Conservation (phyloP, 2,113 vertebrate genomes). For the Seriola quinqueradiata region DNA sequence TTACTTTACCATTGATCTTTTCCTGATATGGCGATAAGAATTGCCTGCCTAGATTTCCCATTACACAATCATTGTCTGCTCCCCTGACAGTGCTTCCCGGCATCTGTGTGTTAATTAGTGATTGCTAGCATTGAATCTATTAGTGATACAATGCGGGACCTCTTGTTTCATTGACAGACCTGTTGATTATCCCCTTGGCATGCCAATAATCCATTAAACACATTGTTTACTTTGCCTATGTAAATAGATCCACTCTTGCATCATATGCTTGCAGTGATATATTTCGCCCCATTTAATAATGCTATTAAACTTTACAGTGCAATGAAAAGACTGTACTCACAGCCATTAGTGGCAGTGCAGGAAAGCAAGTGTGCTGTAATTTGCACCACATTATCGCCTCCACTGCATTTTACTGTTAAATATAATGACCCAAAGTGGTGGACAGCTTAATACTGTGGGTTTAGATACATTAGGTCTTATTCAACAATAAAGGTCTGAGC, state of each 20-base stretch:
- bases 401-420: slow-evolving; percentile 53
- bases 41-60: not conserved
- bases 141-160: slow-evolving; percentile 46
- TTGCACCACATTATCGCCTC: slow-evolving; percentile 69
- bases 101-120: slow-evolving; percentile 45
- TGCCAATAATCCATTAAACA: slow-evolving; percentile 67
- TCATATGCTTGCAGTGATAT: slow-evolving; percentile 46
- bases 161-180: slow-evolving; percentile 68
- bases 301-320: slow-evolving; percentile 81
- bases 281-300: slow-evolving; percentile 75
- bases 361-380: slow-evolving; percentile 70
- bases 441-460: slow-evolving; percentile 35
- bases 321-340: slow-evolving; percentile 71
- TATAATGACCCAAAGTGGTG: slow-evolving; percentile 60
- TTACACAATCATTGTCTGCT: slow-evolving; percentile 32
- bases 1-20: slow-evolving; percentile 19
- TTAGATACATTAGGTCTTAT: slow-evolving; percentile 32
- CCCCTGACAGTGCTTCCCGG: slow-evolving; percentile 21
- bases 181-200: slow-evolving; percentile 47
- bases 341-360: slow-evolving; percentile 65
- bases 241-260: slow-evolving; percentile 60
- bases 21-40: slow-evolving; percentile 4
- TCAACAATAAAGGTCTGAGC: slow-evolving; percentile 24
- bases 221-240: slow-evolving; percentile 62
- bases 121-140: slow-evolving; percentile 52